Evolutionary conservation across 2,113 vertebrate genomes (phyloP).

Genomic region (Eptesicus fuscus): DNA sequence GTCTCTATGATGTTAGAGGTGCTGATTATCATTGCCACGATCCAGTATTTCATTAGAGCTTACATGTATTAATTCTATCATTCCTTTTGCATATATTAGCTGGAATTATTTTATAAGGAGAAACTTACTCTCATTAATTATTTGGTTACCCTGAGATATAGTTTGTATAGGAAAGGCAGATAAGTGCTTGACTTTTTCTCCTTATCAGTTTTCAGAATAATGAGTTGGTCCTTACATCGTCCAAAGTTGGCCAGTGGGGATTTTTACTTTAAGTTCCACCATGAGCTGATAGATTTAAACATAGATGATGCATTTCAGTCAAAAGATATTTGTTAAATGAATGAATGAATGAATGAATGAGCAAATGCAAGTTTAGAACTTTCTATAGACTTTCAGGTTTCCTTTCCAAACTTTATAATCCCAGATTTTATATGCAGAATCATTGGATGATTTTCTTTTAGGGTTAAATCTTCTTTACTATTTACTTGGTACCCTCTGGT

Average conservation of each 20-base stretch:
- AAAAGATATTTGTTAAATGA: neutral
- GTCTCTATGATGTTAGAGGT: neutral
- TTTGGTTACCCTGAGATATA: neutral
- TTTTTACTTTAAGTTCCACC: neutral
- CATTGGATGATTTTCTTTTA: conserved; percentile 30
- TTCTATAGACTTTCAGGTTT: neutral
- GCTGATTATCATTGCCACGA: neutral
- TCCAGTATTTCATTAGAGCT: neutral
- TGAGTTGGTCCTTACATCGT: neutral
- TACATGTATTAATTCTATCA: neutral
- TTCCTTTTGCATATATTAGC: neutral
- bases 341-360: neutral
- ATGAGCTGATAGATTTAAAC: neutral
- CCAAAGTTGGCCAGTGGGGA: neutral
- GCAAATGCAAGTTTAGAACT: conserved; percentile 4
- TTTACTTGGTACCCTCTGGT: conserved; percentile 8
- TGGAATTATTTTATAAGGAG: neutral
- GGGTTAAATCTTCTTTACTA: conserved; percentile 39
- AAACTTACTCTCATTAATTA: neutral
- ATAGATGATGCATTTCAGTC: neutral
- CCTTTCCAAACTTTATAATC: neutral
- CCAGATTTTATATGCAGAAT: conserved; percentile 21
- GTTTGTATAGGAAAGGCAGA: neutral
- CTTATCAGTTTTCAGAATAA: conserved; percentile 4
- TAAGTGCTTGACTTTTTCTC: neutral